phyloP scores from a whole-genome alignment of 2,113 vertebrate genomes.

The Mastomys natalensis region DNA sequence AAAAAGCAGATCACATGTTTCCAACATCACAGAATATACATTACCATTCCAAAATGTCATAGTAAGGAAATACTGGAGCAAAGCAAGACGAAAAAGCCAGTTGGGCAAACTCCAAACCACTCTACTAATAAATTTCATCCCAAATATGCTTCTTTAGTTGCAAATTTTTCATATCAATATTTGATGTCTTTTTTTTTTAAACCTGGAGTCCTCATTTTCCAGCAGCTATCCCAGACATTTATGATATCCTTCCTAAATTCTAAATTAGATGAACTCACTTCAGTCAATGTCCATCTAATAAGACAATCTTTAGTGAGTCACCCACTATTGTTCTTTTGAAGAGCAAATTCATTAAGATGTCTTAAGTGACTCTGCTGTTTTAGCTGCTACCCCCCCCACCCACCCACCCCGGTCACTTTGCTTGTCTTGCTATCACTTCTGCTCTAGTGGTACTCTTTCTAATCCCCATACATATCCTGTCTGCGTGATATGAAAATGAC shows the following conservation, averaged over 20 bases:
- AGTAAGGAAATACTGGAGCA: too few species aligned
- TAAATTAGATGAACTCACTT: neutral
- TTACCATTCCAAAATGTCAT: too few species aligned
- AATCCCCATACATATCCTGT: neutral
- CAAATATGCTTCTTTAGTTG: neutral
- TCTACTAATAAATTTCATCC: neutral
- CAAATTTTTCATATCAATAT: conserved; percentile 4
- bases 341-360: neutral
- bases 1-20: too few species aligned
- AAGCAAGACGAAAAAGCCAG: too few species aligned
- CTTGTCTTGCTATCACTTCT: neutral
- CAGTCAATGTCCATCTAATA: neutral
- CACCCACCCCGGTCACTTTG: neutral
- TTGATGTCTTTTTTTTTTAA: neutral
- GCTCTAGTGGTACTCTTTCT: neutral
- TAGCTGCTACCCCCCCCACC: neutral
- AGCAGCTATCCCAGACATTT: neutral
- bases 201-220: neutral
- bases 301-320: neutral
- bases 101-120: neutral
- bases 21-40: too few species aligned
- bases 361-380: neutral
- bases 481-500: neutral
- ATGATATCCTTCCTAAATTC: neutral
- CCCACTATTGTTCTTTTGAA: neutral